Percentiles rank a stretch among this genome's conserved stretches.
phyloP scores from a whole-genome alignment of 2,113 vertebrate genomes.

The Barnardius zonarius region DNA sequence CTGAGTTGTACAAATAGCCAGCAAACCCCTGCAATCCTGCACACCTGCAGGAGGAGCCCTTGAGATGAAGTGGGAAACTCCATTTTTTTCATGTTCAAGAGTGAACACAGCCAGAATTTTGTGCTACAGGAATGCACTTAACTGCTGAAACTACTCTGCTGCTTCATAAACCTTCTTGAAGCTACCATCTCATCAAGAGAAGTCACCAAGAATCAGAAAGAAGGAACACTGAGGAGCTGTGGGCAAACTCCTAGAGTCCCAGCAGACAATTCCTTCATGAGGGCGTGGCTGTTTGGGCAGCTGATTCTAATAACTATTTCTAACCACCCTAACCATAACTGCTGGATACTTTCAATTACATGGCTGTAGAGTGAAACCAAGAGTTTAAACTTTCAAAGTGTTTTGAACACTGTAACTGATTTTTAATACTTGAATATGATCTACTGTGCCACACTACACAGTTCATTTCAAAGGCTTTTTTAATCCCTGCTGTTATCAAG shows the following conservation, averaged over 20 bases:
- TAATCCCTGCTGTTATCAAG: neutral
- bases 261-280: neutral
- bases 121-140: neutral
- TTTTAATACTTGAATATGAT: neutral
- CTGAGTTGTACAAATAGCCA: neutral
- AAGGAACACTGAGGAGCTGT: neutral
- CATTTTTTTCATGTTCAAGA: neutral
- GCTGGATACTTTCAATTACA: neutral
- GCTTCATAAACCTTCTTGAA: neutral
- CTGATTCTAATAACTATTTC: neutral
- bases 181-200: neutral
- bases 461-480: neutral
- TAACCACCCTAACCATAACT: neutral
- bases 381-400: neutral
- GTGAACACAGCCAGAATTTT: neutral
- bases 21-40: neutral
- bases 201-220: neutral
- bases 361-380: neutral
- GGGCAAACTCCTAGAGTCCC: neutral
- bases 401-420: neutral
- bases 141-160: neutral
- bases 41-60: neutral
- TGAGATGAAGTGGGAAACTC: neutral
- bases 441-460: neutral
- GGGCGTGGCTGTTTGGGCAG: neutral